Base-by-base conservation (phyloP, 2,113 vertebrate species). In the Ivindomyrus marchei region DNA sequence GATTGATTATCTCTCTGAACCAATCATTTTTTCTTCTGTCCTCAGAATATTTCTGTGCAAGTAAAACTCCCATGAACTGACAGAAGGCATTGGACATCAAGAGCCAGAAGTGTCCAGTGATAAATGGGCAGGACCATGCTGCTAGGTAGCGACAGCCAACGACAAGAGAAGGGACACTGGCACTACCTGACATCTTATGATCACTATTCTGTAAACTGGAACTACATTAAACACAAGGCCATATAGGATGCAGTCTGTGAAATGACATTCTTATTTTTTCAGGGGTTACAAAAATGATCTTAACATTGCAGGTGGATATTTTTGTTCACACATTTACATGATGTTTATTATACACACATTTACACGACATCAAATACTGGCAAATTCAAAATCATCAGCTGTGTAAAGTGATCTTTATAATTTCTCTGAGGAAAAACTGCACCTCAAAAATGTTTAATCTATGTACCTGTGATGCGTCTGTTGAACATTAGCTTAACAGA, bases 401-500 rank as follows among this genome's bases (percentile, higher is more conserved):
- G 70, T 39, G 9, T 70, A 70, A 70, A 70, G 3, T 10, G 24
- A 70, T 80, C 74, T 80, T 11, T 83, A 19, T 46, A 21, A 3
- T 21, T 46, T 46, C 36, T 84, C 80, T 84, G 42, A 84, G 36
- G 1, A 24, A 46, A 84, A 84, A 24, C 6, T 89, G 11, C 92
- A 49, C 91, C 56, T 93, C 42, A 90, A 89, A 93, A 89, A 90
- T 91, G 53, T 91, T 89, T 92, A 90, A 92, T 94, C 92, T 93
- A 91, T 92, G 92, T 92, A 85, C 83, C 11, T 46, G 46, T 77
- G 42, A 90, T 90, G 91, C 93, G 94, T 91, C 92, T 93, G 94
- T 90, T 94, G 90, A 90, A 88, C 89, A 90, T 95, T 94, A 94
- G 93, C 92, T 90, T 91, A 90, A 15, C 24, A 53, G 13, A 15